Evolutionary conservation across 1,140 invertebrate species (phyloP), one percentile per base, ranked within the genome.

Genomic region (Magallana gigas): DNA sequence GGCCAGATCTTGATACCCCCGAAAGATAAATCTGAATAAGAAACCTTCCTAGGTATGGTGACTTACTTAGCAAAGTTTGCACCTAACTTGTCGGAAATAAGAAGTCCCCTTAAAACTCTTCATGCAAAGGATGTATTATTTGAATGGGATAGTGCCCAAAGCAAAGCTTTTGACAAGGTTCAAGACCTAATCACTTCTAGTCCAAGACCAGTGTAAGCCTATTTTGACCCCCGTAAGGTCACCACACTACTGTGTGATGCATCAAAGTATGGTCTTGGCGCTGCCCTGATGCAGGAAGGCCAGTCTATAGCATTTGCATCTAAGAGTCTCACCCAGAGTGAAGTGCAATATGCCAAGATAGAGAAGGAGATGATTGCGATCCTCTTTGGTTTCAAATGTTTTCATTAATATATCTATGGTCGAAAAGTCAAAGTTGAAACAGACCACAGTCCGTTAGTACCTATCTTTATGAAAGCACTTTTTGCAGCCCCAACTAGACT

Each of bases 341-440:
- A 64, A 88, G 94, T 57, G 92, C 76, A 87, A 36, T 90, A 88
- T 57, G 86, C 84, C 23, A 94, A 59, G 16, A 76, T 68, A 0
- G 88, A 94, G 95, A 90, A 87, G 94, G 95, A 96, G 92, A 95
- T 94, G 11, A 89, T 95, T 16, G 94, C 23, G 23, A 23, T 23
- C 16, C 85, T 96, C 0, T 96, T 94, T 91, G 94, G 94, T 5
- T 92, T 96, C 8, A 57, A 94, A 82, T 94, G 94, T 90, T 96
- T 96, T 92, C 93, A 95, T 29, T 90, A 95, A 64, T 96, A 95
- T 23, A 23, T 23, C 23, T 23, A 23, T 23, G 23, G 23, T 23
- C 23, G 23, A n/a, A 56, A 58, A 8, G 8, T 16, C 56, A 92
- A 95, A 86, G 87, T 92, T 11, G 84, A 95, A 16, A 85, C 23